Evolutionary conservation across 2,113 vertebrate species (phyloP).

Genomic region (Pipra filicauda): DNA sequence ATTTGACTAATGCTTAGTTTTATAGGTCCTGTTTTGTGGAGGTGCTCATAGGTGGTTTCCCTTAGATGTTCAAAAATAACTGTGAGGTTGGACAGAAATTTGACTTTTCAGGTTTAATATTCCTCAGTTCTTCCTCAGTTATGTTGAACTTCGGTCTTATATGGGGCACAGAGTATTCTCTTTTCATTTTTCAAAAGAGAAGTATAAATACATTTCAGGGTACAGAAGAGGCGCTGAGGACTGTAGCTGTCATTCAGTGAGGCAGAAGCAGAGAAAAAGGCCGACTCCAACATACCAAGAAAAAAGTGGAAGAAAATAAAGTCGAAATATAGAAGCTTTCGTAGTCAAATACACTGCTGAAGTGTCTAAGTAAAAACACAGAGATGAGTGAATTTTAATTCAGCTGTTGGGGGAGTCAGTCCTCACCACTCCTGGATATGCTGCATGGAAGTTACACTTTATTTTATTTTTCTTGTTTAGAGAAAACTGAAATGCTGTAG

Average conservation of each 20-base stretch:
- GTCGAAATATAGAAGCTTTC: neutral
- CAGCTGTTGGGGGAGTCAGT: neutral
- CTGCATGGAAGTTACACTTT: neutral
- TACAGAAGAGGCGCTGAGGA: neutral
- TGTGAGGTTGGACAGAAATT: neutral
- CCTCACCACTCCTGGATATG: neutral
- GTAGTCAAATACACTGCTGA: neutral
- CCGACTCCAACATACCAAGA: neutral
- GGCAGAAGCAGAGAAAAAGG: neutral
- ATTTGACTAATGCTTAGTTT: neutral
- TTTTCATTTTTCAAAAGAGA: slow-evolving; percentile 19
- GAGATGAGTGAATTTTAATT: neutral
- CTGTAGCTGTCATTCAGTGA: neutral
- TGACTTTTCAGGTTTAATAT: neutral
- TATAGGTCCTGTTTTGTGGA: neutral
- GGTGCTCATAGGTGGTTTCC: neutral
- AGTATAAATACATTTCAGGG: neutral
- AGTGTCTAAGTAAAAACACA: neutral
- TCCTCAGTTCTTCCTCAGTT: slow-evolving; percentile 15
- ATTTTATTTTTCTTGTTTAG: neutral
- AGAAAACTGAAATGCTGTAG: neutral
- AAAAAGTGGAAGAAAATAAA: neutral
- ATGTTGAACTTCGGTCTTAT: neutral
- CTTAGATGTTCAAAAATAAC: slow-evolving; percentile 11
- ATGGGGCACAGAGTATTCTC: neutral